Evolutionary conservation across 2,113 vertebrate species (phyloP).

Genomic region (Beaufortia kweichowensis): DNA sequence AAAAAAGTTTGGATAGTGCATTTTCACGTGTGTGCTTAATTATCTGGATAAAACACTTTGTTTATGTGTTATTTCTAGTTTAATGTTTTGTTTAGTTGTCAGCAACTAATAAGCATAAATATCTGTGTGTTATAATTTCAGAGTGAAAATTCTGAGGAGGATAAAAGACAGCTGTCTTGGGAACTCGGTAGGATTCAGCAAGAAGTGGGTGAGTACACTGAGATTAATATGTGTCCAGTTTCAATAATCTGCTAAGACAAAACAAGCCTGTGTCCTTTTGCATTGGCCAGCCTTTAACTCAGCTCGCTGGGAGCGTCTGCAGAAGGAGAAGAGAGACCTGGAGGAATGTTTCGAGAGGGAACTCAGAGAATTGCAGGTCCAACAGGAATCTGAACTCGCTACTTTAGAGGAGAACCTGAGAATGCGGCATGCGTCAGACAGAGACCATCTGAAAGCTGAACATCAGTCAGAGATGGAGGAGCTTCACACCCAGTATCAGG

Average conservation of each 20-base stretch:
- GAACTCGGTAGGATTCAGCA: conserved; percentile 86
- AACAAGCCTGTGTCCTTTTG: not conserved
- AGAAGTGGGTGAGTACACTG: conserved; percentile 86
- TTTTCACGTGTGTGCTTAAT: too few species aligned
- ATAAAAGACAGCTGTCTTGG: conserved; percentile 79
- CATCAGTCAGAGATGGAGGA: conserved; percentile 85
- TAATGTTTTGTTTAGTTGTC: too few species aligned
- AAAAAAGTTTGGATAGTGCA: too few species aligned
- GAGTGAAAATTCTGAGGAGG: conserved; percentile 84
- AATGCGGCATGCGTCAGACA: conserved; percentile 74
- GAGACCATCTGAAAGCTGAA: conserved; percentile 78
- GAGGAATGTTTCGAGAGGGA: conserved; percentile 82
- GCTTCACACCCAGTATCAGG: conserved; percentile 74
- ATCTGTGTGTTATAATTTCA: conserved; percentile 69
- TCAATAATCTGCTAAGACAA: not conserved
- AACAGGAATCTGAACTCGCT: conserved; percentile 83
- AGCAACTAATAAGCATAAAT: too few species aligned
- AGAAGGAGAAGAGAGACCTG: conserved; percentile 85
- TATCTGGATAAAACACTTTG: too few species aligned
- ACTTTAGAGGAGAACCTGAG: conserved; percentile 80
- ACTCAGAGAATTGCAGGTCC: conserved; percentile 77
- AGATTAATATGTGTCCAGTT: not conserved
- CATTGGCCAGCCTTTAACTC: conserved; percentile 75
- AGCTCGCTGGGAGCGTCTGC: conserved; percentile 78
- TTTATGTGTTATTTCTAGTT: too few species aligned